These are phyloP conservation scores for Leucophenga maculata DNA, from an alignment of 2,888 invertebrate genomes.

Conservation along the genomic window DNA sequence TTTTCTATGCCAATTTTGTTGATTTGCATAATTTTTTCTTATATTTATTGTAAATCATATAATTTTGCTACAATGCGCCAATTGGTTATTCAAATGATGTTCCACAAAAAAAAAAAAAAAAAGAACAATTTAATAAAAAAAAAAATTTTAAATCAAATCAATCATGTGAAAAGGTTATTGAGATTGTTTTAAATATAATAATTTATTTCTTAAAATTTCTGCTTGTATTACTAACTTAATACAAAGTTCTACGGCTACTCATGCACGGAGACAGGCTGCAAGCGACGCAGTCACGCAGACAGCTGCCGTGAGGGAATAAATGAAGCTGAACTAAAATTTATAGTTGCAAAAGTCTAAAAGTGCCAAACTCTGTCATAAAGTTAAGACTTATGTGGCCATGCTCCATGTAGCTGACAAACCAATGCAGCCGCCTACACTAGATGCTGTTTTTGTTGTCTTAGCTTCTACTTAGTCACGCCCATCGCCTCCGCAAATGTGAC, in stretches of 20 bases:
- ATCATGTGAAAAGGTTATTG: not conserved
- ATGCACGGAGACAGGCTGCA: not conserved
- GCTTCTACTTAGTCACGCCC: not conserved
- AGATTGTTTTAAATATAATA: not conserved
- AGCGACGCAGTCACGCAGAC: not conserved
- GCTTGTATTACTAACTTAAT: not conserved
- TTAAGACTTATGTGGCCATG: not conserved
- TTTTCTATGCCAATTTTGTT: no score
- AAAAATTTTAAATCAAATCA: not conserved
- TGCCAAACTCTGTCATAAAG: constrained; percentile 23
- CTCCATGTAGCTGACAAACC: not conserved
- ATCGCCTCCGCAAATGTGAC: constrained; percentile 17
- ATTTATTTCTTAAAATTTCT: not conserved
- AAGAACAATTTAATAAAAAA: not conserved
- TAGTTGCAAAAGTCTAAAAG: constrained; percentile 11
- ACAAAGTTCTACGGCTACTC: not conserved
- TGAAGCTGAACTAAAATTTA: constrained; percentile 18
- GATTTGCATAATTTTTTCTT: no score
- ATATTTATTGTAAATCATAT: not conserved
- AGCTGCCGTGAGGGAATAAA: not conserved
- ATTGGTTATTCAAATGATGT: not conserved
- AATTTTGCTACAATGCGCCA: not conserved
- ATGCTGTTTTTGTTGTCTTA: no score
- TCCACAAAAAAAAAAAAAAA: constrained; percentile 1
- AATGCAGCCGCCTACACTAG: not conserved